These are phyloP conservation scores for Echinometra lucunter DNA, from an alignment of 53 echinoderm and acorn worm genomes.

Conservation along the genomic window DNA sequence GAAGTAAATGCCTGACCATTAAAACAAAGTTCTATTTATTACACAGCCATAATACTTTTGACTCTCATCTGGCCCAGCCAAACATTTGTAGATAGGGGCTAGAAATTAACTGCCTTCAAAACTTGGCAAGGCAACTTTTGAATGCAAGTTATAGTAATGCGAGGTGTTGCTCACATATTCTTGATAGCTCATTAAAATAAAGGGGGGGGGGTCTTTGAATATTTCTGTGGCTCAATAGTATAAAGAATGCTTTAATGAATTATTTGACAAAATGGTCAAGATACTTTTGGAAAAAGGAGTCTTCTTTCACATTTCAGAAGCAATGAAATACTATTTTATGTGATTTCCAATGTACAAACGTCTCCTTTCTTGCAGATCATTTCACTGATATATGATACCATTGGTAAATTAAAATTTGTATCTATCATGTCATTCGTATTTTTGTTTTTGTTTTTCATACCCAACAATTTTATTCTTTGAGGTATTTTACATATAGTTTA, in stretches of 20 bases:
- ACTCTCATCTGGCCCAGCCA: background rate
- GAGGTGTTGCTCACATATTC: too few species aligned
- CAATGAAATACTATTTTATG: too few species aligned
- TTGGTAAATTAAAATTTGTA: conserved; percentile 40
- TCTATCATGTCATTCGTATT: conserved; percentile 22
- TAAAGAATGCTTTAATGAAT: too few species aligned
- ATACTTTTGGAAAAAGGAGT: too few species aligned
- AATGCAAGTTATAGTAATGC: too few species aligned
- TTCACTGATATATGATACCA: background rate
- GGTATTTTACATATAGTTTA: conserved; percentile 8
- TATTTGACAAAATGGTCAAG: too few species aligned
- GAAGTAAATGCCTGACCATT: background rate
- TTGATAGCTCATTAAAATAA: too few species aligned
- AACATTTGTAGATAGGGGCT: background rate
- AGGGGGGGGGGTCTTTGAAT: too few species aligned
- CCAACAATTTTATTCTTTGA: background rate
- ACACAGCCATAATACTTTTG: background rate
- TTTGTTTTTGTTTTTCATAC: conserved; percentile 41
- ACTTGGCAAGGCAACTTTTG: background rate
- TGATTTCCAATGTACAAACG: background rate
- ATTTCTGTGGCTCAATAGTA: too few species aligned
- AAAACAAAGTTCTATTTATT: background rate
- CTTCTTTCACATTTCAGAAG: too few species aligned
- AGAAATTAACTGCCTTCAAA: background rate
- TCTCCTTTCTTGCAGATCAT: background rate